Conservation (phyloP, 2,113 vertebrate species). For the Nipponia nippon region DNA sequence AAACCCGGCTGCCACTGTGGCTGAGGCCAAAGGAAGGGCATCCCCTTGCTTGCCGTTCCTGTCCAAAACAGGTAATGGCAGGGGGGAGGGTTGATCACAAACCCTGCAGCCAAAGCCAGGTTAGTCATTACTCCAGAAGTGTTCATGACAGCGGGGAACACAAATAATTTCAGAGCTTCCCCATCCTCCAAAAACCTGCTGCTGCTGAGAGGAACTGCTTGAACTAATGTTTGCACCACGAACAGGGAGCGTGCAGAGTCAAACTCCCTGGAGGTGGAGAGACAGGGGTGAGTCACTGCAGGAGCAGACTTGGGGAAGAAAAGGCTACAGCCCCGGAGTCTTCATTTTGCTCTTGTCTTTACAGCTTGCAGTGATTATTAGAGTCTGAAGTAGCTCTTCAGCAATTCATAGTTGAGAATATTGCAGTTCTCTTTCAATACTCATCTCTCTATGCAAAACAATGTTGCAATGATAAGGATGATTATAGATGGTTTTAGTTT, state of each 20-base stretch:
- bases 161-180: background rate
- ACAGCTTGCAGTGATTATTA: background rate
- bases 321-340: background rate
- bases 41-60: background rate
- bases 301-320: background rate
- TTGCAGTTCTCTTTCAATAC: background rate
- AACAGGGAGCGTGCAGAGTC: rapidly evolving
- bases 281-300: background rate
- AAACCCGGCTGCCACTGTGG: background rate
- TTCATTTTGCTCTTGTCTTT: conserved; percentile 15
- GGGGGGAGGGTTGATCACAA: background rate
- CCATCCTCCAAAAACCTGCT: background rate
- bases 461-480: background rate
- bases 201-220: background rate
- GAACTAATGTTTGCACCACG: background rate
- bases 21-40: background rate
- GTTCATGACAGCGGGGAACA: background rate
- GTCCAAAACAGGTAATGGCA: background rate
- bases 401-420: background rate
- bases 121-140: background rate
- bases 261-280: background rate
- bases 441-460: conserved; percentile 10
- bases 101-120: background rate
- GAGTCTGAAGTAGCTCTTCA: conserved; percentile 19
- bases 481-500: conserved; percentile 10